These are phyloP conservation scores for Eretmochelys imbricata DNA, from an alignment of 2,113 vertebrate species.

Conservation along the genomic window DNA sequence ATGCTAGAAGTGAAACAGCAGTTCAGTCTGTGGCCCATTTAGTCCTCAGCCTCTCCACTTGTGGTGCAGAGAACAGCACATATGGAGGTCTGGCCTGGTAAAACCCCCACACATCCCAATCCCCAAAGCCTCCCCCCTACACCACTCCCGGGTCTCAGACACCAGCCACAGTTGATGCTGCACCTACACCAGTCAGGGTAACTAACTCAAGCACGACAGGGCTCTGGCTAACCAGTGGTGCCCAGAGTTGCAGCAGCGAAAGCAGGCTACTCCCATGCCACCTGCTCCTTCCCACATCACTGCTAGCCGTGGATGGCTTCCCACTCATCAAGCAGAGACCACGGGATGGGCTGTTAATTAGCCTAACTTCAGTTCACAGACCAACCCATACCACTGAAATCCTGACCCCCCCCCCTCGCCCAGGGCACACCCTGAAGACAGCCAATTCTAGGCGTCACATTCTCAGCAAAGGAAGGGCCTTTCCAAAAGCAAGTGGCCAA, in stretches of 20 bases:
- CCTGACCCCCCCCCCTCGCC: background rate
- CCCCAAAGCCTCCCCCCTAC: fast-evolving
- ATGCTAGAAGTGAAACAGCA: background rate
- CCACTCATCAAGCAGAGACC: background rate
- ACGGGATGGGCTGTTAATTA: too few species aligned
- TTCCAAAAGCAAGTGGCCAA: background rate
- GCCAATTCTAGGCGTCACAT: background rate
- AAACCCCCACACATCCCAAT: background rate
- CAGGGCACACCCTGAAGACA: background rate
- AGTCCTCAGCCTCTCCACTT: background rate
- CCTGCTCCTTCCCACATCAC: background rate
- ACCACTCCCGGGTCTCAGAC: background rate
- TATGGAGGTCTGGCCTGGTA: background rate
- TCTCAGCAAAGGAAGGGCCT: fast-evolving
- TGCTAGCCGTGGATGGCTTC: background rate
- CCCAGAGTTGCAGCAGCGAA: fast-evolving
- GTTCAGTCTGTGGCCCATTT: fast-evolving
- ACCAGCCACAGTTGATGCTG: background rate
- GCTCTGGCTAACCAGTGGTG: fast-evolving
- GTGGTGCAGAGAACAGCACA: background rate
- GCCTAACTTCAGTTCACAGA: background rate
- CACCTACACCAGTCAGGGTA: fast-evolving
- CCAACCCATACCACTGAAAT: background rate
- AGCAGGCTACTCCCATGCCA: fast-evolving
- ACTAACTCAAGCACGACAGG: fast-evolving